Evolutionary conservation across 2,888 invertebrate genomes (phyloP), one percentile per base, ranked within the genome.

Genomic region (Galeruca laticollis): DNA sequence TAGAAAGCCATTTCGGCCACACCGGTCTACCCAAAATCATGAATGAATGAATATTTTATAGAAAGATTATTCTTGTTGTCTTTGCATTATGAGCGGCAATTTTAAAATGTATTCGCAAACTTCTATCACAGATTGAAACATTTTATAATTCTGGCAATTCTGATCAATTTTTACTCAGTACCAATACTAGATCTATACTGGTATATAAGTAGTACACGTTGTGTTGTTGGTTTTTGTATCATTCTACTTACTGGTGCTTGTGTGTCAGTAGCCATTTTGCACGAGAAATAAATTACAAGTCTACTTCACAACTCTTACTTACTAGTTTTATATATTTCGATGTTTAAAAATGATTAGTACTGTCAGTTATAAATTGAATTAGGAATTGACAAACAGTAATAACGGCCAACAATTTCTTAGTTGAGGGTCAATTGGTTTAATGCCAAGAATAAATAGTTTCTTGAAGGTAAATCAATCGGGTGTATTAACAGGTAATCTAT

Each of bases 321-420:
- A 47, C 8, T 18, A 15, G 8, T 6, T 47, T n/a, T 47, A 47
- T 47, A 47, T 5, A 8, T 15, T 47, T n/a, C 2, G 15, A 8
- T 47, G 43, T 47, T 47, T 47, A 5, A 47, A 15, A 47, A 47
- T 47, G 18, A 18, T 18, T n/a, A 15, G 2, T 52, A 26, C 52
- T 52, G 13, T 52, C 21, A 13, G n/a, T 52, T 52, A 52, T 21
- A 11, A 52, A 52, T 3, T 52, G 21, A 26, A 13, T 13, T 20
- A 56, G 18, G 35, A 64, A 60, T 72, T 67, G 67, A 72, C 67
- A 67, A 72, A 56, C 69, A 60, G 56, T 43, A 51, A 35, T 49
- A 62, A 66, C 63, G 37, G 35, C 33, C 47, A 69, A 33, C 33
- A 60, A 63, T 68, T 67, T 63, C 26, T 40, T n/a, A 64, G 51